Evolutionary conservation across 2,113 vertebrate genomes (phyloP), one percentile per base, ranked within the genome.

Genomic region (Climacteris rufus): DNA sequence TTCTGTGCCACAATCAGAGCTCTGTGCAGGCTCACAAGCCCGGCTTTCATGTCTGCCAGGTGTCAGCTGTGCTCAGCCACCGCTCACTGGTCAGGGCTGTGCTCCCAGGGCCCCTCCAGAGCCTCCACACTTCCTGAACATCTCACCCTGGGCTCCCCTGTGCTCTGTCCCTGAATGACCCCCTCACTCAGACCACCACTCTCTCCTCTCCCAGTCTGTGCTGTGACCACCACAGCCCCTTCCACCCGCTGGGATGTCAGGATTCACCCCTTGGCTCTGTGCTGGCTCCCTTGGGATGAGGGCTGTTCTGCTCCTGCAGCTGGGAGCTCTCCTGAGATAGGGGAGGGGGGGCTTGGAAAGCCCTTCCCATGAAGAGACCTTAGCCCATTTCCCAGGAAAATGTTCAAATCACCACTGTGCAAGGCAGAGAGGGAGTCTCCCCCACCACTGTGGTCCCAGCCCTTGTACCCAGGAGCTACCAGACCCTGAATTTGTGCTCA

Each of bases 31-130:
- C 74, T 24, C 76, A 92, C 91, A 95, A 94, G 57, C 59, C 39
- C 47, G 0, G 11, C 95, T 69, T 93, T 95, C 86, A 89, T 8
- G 13, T 85, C 25, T 89, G 72, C 87, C 93, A 95, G 87, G 87
- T 96, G 91, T 90, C 93, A 95, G 93, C 94, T 93, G 91, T 72
- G 87, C 84, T 91, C 6, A 3, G 64, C 28, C 74, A 70, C 57
- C 0, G 0, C 57, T 91, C 44, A 23, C 27, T 63, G 30, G 16
- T 11, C 88, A 72, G 28, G 37, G 68, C 70, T 56, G 52, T 22
- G 49, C 42, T 93, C 92, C 35, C 64, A 63, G 66, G 63, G 50
- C 54, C 75, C 11, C 44, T 39, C 17, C 13, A 7, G 66, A 76
- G 28, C 68, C 63, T 60, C 53, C 11, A 27, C 24, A 16, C 76